Evolutionary conservation across 2,888 invertebrate species (phyloP), one percentile per base, ranked within the genome.

Genomic region (Cloeon dipterum): DNA sequence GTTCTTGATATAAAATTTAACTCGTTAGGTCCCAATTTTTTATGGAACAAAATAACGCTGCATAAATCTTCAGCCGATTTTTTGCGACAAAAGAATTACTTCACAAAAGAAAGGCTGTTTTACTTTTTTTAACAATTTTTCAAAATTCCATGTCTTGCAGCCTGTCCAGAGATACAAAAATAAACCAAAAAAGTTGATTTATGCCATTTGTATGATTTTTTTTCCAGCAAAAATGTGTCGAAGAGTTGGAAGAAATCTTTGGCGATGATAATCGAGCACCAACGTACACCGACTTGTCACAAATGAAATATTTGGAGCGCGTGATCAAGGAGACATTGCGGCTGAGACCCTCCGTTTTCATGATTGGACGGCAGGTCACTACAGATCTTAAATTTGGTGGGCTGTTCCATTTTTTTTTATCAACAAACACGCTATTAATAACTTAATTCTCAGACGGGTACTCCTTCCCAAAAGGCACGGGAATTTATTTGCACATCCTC

Each of bases 401-500:
- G 29, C n/a, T n/a, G n/a, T n/a, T n/a, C n/a, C n/a, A n/a, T n/a
- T n/a, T n/a, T n/a, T n/a, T n/a, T n/a, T n/a, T n/a, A n/a, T n/a
- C n/a, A n/a, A 29, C 14, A 14, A 5, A 29, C 10, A 21, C 10
- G 8, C 8, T 5, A 29, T n/a, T 7, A 29, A 11, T 29, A 11
- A 14, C 14, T 29, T 8, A 14, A 11, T 29, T 29, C 8, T 29
- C 14, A 7, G 5, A n/a, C 29, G 7, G 5, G 29, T 29, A 5
- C 8, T 29, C n/a, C 7, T 8, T 74, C 35, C 71, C 74, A 0
- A 52, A 54, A 20, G 59, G 59, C 4, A 52, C 61, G 0, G 50
- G 55, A n/a, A 56, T 66, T 2, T 63, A 63, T 43, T 53, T 74
- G 8, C 62, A 64, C 29, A 65, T 71, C n/a, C 68, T 55, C 45